Conservation (phyloP, 2,888 invertebrate species). For the Bugula neritina region DNA sequence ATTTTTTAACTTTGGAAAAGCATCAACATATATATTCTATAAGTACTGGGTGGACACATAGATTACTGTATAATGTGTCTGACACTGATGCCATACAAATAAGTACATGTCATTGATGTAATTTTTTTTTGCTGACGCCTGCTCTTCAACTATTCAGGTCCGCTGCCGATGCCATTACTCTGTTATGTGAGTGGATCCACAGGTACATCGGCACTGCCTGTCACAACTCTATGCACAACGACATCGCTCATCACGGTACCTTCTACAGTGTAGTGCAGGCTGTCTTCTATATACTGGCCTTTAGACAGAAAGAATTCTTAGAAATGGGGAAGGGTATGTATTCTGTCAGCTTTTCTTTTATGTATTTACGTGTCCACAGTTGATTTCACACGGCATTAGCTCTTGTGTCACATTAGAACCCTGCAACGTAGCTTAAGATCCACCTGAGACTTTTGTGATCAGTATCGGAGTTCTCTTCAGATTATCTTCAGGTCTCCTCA, state of each 20-base stretch:
- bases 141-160: too few relatives aligned
- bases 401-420: neutral
- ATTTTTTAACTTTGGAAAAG: too few relatives aligned
- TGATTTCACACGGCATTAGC: neutral
- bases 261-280: slow-evolving; percentile 90
- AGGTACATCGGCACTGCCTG: slow-evolving; percentile 64
- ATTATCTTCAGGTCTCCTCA: too few relatives aligned
- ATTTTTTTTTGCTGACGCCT: too few relatives aligned
- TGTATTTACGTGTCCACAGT: neutral
- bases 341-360: too few relatives aligned
- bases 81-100: too few relatives aligned
- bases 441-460: neutral
- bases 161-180: slow-evolving; percentile 63
- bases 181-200: slow-evolving; percentile 78
- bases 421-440: neutral
- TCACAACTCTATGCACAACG: slow-evolving; percentile 56
- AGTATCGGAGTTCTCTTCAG: neutral
- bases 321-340: slow-evolving; percentile 64
- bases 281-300: slow-evolving; percentile 84
- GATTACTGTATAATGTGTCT: too few relatives aligned
- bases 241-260: slow-evolving; percentile 70
- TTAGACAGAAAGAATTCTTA: slow-evolving; percentile 77
- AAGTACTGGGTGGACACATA: too few relatives aligned
- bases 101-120: too few relatives aligned
- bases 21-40: too few relatives aligned